A percentile compares a stretch with the other conserved stretches of the same genome.
phyloP scores from a whole-genome alignment of 2,113 vertebrate genomes.

The Pterophyllum scalare region DNA sequence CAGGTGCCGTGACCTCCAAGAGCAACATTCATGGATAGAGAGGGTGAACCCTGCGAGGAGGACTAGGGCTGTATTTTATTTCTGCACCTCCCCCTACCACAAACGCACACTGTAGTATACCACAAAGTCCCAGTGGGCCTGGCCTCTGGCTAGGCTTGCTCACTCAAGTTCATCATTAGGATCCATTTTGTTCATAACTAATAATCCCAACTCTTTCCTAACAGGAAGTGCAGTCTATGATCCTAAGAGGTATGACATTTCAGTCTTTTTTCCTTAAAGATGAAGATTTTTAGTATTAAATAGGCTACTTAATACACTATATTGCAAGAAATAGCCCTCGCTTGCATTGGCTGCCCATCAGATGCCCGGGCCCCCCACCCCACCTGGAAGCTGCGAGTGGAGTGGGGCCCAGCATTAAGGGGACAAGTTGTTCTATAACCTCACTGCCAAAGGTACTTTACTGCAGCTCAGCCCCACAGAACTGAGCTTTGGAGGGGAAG shows the following conservation, averaged over 20 bases:
- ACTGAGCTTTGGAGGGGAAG: conserved; percentile 35
- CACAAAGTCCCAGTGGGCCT: conserved; percentile 36
- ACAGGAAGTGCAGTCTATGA: not conserved
- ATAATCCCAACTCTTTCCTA: not conserved
- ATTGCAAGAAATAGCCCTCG: conserved; percentile 8
- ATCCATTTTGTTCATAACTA: conserved; percentile 2
- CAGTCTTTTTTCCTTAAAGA: not conserved
- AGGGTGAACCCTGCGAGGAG: conserved; percentile 61
- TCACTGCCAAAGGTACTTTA: conserved; percentile 64
- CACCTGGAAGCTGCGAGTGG: conserved; percentile 42
- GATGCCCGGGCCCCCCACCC: conserved; percentile 33
- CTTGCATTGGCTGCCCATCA: conserved; percentile 29
- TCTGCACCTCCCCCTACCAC: conserved; percentile 37
- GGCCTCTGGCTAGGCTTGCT: conserved; percentile 22
- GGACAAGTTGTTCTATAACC: conserved; percentile 62
- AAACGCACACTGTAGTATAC: conserved; percentile 54
- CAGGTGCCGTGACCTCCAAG: conserved; percentile 70
- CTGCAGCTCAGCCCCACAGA: conserved; percentile 39
- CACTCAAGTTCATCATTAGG: conserved; percentile 43
- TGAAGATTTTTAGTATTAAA: conserved; percentile 23
- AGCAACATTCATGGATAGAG: conserved; percentile 62
- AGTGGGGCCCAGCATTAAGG: conserved; percentile 46
- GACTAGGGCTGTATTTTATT: conserved; percentile 63
- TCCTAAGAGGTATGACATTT: not conserved
- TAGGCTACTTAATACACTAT: not conserved